Evolutionary conservation across 2,797 vertebrate genomes (phyloP).

Genomic region (Sciurus carolinensis): DNA sequence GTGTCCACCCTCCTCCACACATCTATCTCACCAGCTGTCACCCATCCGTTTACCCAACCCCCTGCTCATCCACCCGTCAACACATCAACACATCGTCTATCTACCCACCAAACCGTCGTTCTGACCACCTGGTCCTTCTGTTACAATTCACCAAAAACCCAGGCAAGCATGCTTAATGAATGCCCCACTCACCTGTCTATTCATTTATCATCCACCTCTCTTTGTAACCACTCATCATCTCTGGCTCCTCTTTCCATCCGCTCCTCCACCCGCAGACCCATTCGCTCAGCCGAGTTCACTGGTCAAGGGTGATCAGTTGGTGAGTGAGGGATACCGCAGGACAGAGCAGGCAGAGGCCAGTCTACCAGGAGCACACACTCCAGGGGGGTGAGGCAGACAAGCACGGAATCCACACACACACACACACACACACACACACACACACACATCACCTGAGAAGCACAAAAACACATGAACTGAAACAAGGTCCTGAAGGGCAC

Average conservation of each 20-base stretch:
- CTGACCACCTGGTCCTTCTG: neutral
- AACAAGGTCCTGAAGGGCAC: neutral
- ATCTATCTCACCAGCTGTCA: neutral
- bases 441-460: no score
- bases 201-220: fast-evolving
- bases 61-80: fast-evolving
- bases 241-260: neutral
- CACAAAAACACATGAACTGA: no score
- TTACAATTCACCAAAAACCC: neutral
- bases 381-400: neutral
- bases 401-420: neutral
- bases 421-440: neutral
- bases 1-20: neutral
- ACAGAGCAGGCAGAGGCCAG: neutral
- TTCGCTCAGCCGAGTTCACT: neutral
- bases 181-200: neutral
- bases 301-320: neutral
- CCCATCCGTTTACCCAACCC: neutral
- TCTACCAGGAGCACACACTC: no score
- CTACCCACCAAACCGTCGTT: neutral
- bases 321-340: neutral
- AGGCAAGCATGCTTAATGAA: fast-evolving
- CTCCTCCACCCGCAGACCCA: neutral
- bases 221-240: neutral
- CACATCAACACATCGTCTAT: fast-evolving